A percentile compares a stretch with the other conserved stretches of the same genome.
Conservation (phyloP, 2,797 vertebrate genomes). For the Diglossa cyanea region DNA sequence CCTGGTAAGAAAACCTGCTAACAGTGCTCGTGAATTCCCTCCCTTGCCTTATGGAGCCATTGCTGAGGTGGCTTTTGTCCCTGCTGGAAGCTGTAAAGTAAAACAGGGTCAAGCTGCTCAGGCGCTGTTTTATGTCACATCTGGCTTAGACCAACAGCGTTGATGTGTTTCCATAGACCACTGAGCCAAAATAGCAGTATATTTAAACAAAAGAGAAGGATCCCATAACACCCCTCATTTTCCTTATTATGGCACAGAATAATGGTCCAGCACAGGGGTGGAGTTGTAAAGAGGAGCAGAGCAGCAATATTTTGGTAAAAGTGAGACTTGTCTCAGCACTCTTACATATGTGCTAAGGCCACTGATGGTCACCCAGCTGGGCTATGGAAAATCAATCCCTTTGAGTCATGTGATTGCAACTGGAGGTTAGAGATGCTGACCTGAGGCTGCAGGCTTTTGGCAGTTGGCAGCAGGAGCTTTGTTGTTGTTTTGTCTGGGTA, state of each 20-base stretch:
- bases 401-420: rapidly evolving
- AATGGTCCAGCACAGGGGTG: not conserved
- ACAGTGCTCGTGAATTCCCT: not conserved
- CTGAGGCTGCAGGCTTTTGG: not conserved
- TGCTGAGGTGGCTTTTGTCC: not conserved
- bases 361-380: not conserved
- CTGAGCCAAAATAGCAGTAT: not conserved
- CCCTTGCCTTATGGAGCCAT: not conserved
- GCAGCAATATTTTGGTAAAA: not conserved
- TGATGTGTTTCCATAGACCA: not conserved
- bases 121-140: not conserved
- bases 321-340: not conserved
- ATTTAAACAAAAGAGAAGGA: not conserved
- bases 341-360: rapidly evolving
- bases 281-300: not conserved
- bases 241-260: not conserved
- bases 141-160: not conserved
- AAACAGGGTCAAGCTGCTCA: not conserved
- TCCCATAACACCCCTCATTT: not conserved
- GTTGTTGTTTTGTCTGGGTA: not conserved
- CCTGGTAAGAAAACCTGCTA: not conserved
- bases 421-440: not conserved
- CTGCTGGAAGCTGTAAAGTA: not conserved
- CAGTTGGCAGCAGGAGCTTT: not conserved
- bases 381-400: not conserved